These are phyloP conservation scores for Phalacrocorax brasilianus DNA, from an alignment of 2,113 vertebrate species.

Conservation along the genomic window DNA sequence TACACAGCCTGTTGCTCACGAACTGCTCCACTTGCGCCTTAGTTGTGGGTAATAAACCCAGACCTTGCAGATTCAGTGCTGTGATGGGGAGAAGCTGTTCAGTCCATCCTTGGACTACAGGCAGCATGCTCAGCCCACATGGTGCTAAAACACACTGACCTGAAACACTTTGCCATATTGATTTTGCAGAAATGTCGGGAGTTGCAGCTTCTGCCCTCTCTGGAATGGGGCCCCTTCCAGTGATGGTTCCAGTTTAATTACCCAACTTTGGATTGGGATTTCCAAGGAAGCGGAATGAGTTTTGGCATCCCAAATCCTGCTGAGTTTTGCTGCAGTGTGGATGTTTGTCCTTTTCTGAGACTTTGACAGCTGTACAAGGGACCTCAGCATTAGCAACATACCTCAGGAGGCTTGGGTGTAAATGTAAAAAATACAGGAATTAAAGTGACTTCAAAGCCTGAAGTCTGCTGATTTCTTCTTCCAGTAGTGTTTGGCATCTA, in stretches of 20 bases:
- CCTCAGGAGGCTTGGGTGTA: not conserved
- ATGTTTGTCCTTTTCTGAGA: not conserved
- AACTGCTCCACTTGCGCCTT: not conserved
- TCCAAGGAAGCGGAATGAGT: not conserved
- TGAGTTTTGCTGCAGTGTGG: not conserved
- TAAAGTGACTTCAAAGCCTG: not conserved
- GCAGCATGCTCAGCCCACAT: rapidly evolving
- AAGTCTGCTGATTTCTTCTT: not conserved
- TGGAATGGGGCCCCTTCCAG: not conserved
- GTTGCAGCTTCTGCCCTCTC: not conserved
- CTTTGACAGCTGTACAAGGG: not conserved
- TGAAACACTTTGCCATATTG: rapidly evolving
- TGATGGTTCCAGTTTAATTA: not conserved
- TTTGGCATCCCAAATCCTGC: not conserved
- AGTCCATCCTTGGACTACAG: not conserved
- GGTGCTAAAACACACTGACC: not conserved
- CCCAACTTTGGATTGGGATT: rapidly evolving
- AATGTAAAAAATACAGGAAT: not conserved
- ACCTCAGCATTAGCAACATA: rapidly evolving
- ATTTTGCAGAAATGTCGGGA: not conserved
- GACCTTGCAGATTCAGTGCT: not conserved
- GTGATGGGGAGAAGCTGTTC: not conserved
- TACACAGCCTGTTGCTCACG: not conserved
- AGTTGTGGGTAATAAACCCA: not conserved
- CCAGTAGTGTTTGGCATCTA: not conserved